Evolutionary conservation across 1,140 invertebrate genomes (phyloP).

Genomic region (Drosophila pandora): DNA sequence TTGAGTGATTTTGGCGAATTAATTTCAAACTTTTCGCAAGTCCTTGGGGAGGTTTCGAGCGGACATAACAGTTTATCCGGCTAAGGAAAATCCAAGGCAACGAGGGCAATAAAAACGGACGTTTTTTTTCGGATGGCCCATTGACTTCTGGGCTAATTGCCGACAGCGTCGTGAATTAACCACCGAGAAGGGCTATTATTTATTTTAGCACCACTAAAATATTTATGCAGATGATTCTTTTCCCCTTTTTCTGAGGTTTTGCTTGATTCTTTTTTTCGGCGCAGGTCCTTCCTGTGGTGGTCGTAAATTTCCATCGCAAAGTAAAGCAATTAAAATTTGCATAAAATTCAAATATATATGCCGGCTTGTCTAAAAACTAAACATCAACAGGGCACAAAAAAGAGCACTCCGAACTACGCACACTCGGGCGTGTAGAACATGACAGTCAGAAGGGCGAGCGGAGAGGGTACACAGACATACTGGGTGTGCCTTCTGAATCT

Average conservation of each 20-base stretch:
- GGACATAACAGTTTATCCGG: constrained; percentile 44
- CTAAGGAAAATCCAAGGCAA: constrained; percentile 14
- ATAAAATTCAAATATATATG: constrained; percentile 70
- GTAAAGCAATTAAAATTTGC: constrained; percentile 80
- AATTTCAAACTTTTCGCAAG: constrained; percentile 41
- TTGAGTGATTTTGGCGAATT: constrained; percentile 54
- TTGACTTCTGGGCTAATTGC: constrained; percentile 40
- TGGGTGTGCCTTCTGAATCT: constrained; percentile 27
- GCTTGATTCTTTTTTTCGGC: constrained; percentile 1
- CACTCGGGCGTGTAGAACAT: constrained; percentile 57
- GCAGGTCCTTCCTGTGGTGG: constrained; percentile 4
- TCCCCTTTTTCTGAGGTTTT: constrained; percentile 1
- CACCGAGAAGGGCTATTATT: constrained; percentile 40
- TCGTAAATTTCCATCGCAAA: constrained; percentile 63
- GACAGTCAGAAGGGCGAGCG: constrained; percentile 37
- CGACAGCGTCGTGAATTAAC: constrained; percentile 34
- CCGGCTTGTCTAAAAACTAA: constrained; percentile 69
- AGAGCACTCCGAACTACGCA: constrained; percentile 54
- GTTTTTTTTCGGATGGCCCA: constrained; percentile 9
- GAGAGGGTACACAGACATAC: constrained; percentile 19
- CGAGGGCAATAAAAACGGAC: constrained; percentile 30
- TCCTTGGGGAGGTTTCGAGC: constrained; percentile 19
- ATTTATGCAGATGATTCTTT: constrained; percentile 44
- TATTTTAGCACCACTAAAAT: constrained; percentile 56
- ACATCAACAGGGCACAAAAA: constrained; percentile 48